Conservation (phyloP, 2,797 vertebrate species). For the Pogonophryne albipinna region DNA sequence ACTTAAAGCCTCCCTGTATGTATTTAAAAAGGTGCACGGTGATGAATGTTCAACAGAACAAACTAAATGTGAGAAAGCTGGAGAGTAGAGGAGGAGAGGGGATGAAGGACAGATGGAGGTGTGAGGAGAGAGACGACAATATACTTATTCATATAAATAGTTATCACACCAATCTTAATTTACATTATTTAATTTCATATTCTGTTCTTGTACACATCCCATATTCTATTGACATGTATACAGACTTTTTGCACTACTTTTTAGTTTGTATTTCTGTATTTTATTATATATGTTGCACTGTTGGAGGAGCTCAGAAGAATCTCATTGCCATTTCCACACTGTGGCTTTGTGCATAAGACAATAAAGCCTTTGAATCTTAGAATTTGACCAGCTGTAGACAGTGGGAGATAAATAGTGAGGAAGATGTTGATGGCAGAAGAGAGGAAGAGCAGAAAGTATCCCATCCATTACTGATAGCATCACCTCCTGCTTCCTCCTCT, state of each 20-base stretch:
- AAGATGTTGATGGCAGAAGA: constrained; percentile 43
- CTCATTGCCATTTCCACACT: too few species aligned
- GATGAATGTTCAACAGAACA: constrained; percentile 34
- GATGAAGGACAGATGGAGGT: constrained; percentile 6
- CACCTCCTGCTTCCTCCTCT: constrained; percentile 40
- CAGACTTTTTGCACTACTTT: too few species aligned
- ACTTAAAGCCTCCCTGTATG: constrained; percentile 19
- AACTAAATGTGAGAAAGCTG: background rate
- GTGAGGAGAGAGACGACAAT: constrained; percentile 13
- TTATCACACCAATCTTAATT: too few species aligned
- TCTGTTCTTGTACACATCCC: too few species aligned
- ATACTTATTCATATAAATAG: too few species aligned
- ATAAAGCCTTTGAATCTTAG: too few species aligned
- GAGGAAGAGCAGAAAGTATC: constrained; percentile 41
- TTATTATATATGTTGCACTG: too few species aligned
- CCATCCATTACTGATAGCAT: constrained; percentile 57
- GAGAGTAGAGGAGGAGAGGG: background rate
- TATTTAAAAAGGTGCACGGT: constrained; percentile 27
- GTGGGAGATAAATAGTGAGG: constrained; percentile 38
- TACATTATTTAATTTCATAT: too few species aligned
- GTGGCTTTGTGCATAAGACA: too few species aligned
- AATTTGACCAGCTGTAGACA: background rate
- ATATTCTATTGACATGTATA: too few species aligned
- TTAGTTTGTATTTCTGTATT: too few species aligned
- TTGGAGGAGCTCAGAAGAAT: too few species aligned